phyloP scores from a whole-genome alignment of 2,888 invertebrate genomes.

The Trichacis sp. region DNA sequence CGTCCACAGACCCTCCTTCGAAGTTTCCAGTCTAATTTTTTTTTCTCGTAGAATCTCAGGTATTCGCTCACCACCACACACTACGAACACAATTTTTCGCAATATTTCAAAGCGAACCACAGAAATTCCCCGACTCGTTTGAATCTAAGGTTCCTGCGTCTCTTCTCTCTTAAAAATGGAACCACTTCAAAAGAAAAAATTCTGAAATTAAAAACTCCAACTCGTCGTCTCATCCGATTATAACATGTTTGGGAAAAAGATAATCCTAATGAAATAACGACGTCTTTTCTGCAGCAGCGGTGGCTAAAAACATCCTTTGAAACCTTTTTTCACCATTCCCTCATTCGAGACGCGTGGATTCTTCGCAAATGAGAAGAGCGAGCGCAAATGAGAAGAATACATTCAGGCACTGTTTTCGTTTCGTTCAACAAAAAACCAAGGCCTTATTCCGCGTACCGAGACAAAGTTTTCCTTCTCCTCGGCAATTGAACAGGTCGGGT shows the following conservation, averaged over 20 bases:
- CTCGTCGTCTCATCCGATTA: constrained; percentile 11
- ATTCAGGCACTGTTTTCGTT: constrained; percentile 24
- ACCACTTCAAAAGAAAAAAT: constrained; percentile 65
- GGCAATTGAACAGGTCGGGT: constrained; percentile 42
- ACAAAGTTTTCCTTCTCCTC: constrained; percentile 39
- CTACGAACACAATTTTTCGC: no score
- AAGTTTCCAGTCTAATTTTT: no score
- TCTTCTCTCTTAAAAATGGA: no score
- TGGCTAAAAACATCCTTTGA: constrained; percentile 28
- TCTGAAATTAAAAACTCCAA: constrained; percentile 56
- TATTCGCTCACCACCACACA: no score
- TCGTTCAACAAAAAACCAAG: constrained; percentile 34
- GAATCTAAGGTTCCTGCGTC: no score
- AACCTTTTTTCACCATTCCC: constrained; percentile 13
- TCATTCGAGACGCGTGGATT: constrained; percentile 31
- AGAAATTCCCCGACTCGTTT: no score
- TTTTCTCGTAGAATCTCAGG: no score
- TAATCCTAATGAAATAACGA: constrained; percentile 27
- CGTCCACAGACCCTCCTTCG: no score
- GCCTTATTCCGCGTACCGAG: constrained; percentile 37
- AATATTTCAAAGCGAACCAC: no score
- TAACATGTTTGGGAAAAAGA: constrained; percentile 11
- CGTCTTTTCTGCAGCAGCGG: constrained; percentile 22
- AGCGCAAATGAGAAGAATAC: constrained; percentile 39
- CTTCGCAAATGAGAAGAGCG: no score